These are phyloP conservation scores for Clarias fuscus DNA, from an alignment of 2,797 vertebrate genomes.

Conservation along the genomic window DNA sequence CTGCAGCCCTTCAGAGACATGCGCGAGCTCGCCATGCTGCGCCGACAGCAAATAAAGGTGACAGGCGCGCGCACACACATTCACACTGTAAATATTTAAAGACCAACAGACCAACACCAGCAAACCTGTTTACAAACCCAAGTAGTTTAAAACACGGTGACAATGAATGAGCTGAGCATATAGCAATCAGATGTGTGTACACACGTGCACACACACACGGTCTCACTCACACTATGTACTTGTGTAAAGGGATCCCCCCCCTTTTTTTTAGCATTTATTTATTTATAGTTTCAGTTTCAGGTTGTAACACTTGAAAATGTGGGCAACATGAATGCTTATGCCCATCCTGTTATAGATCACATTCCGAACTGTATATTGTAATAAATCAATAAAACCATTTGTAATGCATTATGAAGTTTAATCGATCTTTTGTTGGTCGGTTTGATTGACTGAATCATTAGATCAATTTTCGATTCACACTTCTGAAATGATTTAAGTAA, in stretches of 20 bases:
- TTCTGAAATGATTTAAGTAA: too few relatives aligned
- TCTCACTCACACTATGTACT: background rate
- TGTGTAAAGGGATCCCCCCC: background rate
- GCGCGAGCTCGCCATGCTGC: slow-evolving; percentile 94
- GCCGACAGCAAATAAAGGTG: slow-evolving; percentile 98
- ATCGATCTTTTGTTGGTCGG: too few relatives aligned
- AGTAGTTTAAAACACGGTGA: background rate
- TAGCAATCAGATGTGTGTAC: background rate
- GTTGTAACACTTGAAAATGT: background rate
- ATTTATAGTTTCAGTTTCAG: background rate
- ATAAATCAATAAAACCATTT: background rate
- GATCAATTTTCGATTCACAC: too few relatives aligned
- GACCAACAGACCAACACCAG: background rate
- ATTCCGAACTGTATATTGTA: background rate
- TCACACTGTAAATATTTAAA: background rate
- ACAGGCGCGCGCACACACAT: slow-evolving; percentile 35
- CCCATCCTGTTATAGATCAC: too few relatives aligned
- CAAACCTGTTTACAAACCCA: background rate
- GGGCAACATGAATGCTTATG: background rate
- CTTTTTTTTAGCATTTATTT: background rate
- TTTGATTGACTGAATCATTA: too few relatives aligned
- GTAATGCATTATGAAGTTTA: too few relatives aligned
- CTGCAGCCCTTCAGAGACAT: slow-evolving; percentile 97
- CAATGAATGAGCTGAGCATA: background rate
- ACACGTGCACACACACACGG: background rate